phyloP scores from a whole-genome alignment of 2,888 invertebrate genomes.

The Cryptocheilus praepositus region DNA sequence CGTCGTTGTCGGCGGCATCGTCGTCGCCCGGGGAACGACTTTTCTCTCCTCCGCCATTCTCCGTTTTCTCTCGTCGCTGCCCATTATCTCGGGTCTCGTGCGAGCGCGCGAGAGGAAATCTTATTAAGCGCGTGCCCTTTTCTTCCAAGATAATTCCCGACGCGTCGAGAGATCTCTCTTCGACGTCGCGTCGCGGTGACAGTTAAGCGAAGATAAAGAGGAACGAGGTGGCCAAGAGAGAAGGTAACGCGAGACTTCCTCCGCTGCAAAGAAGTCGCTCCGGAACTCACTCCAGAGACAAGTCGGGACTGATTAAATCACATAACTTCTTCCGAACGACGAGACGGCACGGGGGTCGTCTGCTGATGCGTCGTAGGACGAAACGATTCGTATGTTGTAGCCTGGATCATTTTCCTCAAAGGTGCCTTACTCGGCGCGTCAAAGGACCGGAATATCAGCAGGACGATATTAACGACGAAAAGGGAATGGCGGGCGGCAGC shows the following conservation, averaged over 20 bases:
- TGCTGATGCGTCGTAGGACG: slow-evolving; percentile 26
- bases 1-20: no score
- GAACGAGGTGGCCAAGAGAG: slow-evolving; percentile 15
- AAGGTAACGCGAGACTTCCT: slow-evolving; percentile 26
- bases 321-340: slow-evolving; percentile 37
- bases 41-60: neutral
- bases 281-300: no score
- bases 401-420: slow-evolving; percentile 49
- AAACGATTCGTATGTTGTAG: slow-evolving; percentile 9
- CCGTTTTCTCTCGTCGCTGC: no score
- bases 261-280: slow-evolving; percentile 6
- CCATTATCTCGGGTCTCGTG: no score
- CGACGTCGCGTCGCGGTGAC: slow-evolving; percentile 7
- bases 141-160: slow-evolving; percentile 12
- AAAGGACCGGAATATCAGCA: slow-evolving; percentile 46
- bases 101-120: neutral
- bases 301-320: slow-evolving; percentile 44
- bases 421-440: slow-evolving; percentile 45
- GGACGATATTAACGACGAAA: slow-evolving; percentile 37
- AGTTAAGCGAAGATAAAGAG: slow-evolving; percentile 5
- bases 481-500: slow-evolving; percentile 34
- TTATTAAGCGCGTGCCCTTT: slow-evolving; percentile 28
- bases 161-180: slow-evolving; percentile 17
- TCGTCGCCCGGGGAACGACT: neutral
- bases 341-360: slow-evolving; percentile 39